Evolutionary conservation across 2,113 vertebrate species (phyloP), one percentile per base, ranked within the genome.

Genomic region (Agelaius tricolor): DNA sequence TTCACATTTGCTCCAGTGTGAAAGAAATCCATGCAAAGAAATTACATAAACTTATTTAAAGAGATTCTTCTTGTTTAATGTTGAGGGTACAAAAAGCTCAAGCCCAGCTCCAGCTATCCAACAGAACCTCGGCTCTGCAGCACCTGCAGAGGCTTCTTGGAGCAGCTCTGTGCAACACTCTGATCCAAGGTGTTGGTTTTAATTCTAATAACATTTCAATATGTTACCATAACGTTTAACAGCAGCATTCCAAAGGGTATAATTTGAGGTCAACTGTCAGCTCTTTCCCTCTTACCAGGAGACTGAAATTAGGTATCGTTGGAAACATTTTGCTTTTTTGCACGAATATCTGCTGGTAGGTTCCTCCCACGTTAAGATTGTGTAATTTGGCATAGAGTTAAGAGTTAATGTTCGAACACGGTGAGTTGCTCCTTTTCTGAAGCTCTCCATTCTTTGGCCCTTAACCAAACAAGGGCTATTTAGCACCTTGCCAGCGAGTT

Each of bases 381-480:
- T 90, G 77, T 94, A 71, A 91, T 96, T 94, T 95, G 96, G 91
- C 94, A 92, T 71, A 3, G 89, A 92, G 65, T 76, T 68, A 66
- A 73, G 74, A 94, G 90, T 94, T 93, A 90, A 87, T 66, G 76
- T 94, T 88, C 57, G 67, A 88, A 78, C 61, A 75, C 0, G 24
- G 76, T 46, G 59, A 94, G 85, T 77, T 49, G 83, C 79, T 92
- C 84, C 76, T 75, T 90, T 86, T 86, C 88, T 84, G 16, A 90
- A 71, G 68, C 73, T 57, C 72, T 71, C 61, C 6, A 0, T 71
- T 90, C 86, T 67, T 94, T 96, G 94, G 93, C 88, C 90, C 9
- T 7, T 77, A 71, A 95, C 90, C 94, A 96, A 93, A 88, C 88
- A 85, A 93, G 88, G 95, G 79, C 90, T 94, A 88, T 95, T 97